Evolutionary conservation across 2,113 vertebrate genomes (phyloP).

Genomic region (Grantiella picta): DNA sequence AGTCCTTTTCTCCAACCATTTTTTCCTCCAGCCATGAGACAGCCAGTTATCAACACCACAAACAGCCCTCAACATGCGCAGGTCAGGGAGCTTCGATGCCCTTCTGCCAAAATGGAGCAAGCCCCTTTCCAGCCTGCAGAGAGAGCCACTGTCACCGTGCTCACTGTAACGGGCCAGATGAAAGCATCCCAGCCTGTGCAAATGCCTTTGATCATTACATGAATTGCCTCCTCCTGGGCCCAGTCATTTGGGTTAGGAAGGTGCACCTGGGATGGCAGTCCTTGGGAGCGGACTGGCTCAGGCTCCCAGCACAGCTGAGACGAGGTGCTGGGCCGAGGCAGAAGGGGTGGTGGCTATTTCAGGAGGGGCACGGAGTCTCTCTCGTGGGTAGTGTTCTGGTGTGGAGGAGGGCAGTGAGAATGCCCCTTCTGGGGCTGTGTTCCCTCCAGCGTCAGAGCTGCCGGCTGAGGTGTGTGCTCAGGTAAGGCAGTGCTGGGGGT

Average conservation of each 20-base stretch:
- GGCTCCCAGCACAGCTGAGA: neutral
- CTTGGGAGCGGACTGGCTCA: too few relatives aligned
- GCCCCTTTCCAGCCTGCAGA: neutral
- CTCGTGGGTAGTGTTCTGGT: rapidly evolving
- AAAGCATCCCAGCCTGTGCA: neutral
- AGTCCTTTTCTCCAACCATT: neutral
- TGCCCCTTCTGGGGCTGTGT: rapidly evolving
- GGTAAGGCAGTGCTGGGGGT: rapidly evolving
- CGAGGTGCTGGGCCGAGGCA: neutral
- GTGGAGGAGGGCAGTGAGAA: neutral
- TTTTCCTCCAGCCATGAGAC: neutral
- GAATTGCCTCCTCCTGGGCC: neutral
- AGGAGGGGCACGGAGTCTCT: rapidly evolving
- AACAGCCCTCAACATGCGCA: neutral
- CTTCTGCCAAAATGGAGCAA: neutral
- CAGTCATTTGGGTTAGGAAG: neutral
- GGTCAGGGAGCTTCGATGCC: neutral
- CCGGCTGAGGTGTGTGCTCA: rapidly evolving
- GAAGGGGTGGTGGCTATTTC: neutral
- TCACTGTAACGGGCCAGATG: rapidly evolving
- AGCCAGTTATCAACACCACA: neutral
- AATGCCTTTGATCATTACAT: neutral
- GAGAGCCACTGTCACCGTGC: rapidly evolving
- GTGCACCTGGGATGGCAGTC: neutral
- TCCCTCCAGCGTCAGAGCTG: rapidly evolving